Percentiles rank a stretch among this genome's conserved stretches.
Conservation (phyloP, 92 coral and sea anemone genomes). For the Zoanthus sociatus region DNA sequence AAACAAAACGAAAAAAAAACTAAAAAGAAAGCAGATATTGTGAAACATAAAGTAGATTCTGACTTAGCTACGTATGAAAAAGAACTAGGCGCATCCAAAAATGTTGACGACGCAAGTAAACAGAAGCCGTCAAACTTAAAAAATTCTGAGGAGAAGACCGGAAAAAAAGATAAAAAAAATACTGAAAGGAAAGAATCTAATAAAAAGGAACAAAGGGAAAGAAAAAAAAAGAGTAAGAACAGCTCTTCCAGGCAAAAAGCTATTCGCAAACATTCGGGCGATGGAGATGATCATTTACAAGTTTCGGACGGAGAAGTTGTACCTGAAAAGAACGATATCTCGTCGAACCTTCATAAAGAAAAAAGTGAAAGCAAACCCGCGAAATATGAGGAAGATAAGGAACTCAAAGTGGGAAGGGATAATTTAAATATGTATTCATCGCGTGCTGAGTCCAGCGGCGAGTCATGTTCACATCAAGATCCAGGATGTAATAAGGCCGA, state of each 20-base stretch:
- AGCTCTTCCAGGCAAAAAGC: conserved; percentile 20
- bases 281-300: conserved; percentile 35
- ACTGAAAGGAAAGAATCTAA: conserved; percentile 29
- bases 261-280: conserved; percentile 26
- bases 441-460: neutral
- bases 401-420: neutral
- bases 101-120: conserved; percentile 28
- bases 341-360: neutral
- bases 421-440: neutral
- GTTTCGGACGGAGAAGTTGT: conserved; percentile 48
- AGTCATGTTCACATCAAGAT: neutral
- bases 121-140: conserved; percentile 12
- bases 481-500: neutral
- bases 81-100: conserved; percentile 1
- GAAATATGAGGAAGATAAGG: neutral
- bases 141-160: conserved; percentile 1
- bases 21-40: conserved; percentile 49
- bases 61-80: conserved; percentile 37
- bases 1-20: conserved; percentile 60
- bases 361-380: neutral
- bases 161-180: conserved; percentile 31
- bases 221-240: conserved; percentile 49
- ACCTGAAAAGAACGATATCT: conserved; percentile 3
- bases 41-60: conserved; percentile 38
- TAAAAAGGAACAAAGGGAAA: conserved; percentile 33